Evolutionary conservation across 2,113 vertebrate species (phyloP), one percentile per base, ranked within the genome.

Genomic region (Noturus placidus): DNA sequence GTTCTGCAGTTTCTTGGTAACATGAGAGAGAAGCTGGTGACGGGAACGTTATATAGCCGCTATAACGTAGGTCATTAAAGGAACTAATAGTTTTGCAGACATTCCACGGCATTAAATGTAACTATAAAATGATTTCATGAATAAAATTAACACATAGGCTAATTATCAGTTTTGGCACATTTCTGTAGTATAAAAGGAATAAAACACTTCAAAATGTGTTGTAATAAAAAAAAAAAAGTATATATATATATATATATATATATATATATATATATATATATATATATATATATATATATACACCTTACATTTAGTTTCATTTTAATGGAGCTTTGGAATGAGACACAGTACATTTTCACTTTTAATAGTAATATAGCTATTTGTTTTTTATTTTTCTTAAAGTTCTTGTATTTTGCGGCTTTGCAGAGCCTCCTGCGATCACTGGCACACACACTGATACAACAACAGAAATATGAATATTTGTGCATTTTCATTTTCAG

Each of bases 361-460:
- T 86, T 42, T 92, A 92, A 91, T 93, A 95, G 91, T 93, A 94
- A 94, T 94, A 94, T 94, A 94, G 80, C 80, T 76, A 81, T 92
- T 91, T 92, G 88, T 92, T 92, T 92, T 91, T 90, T 70, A 50
- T 92, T 92, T 89, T 90, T 92, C 91, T 78, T 38, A 67, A 91
- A 86, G 90, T 90, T 92, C 89, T 93, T 94, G 92, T 90, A 93
- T 89, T 86, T 91, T 87, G 89, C 88, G 90, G 88, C 83, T 80
- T 81, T 84, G 30, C 59, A 42, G 46, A 50, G 67, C 89, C 92
- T 90, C 88, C 92, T 88, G 82, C 91, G 89, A 93, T 90, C 92
- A 94, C 92, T 82, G 93, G 72, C 93, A 94, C 94, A 93, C 88
- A 87, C 89, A 93, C 88, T 61, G 90, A 92, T 92, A 95, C 93